These are phyloP conservation scores for Creontiades dilutus DNA, from an alignment of 2,888 invertebrate genomes.

Conservation along the genomic window DNA sequence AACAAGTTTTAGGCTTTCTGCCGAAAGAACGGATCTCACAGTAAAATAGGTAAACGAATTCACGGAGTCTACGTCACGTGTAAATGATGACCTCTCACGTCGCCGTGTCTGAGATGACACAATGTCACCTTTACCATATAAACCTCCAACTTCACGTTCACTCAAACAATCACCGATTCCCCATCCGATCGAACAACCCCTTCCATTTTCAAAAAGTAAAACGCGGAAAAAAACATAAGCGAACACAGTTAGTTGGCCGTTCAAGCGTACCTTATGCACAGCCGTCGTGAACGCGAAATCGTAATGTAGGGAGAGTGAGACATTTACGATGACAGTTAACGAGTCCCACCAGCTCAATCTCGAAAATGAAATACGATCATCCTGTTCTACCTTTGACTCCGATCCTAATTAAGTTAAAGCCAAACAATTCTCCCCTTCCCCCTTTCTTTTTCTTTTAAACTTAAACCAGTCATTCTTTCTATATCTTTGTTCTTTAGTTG, in stretches of 20 bases:
- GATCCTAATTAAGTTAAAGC: slow-evolving; percentile 39
- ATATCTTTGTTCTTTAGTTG: neutral
- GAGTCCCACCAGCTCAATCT: slow-evolving; percentile 35
- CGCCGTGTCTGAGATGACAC: too few species aligned
- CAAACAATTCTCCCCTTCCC: neutral
- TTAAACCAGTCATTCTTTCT: neutral
- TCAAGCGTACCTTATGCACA: neutral
- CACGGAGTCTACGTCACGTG: too few species aligned
- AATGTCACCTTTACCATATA: too few species aligned
- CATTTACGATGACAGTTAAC: slow-evolving; percentile 59
- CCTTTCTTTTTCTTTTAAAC: neutral
- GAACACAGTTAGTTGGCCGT: neutral
- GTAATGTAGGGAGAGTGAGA: slow-evolving; percentile 17
- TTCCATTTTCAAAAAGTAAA: too few species aligned
- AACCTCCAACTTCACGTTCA: too few species aligned
- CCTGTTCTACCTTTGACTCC: slow-evolving; percentile 32
- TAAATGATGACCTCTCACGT: too few species aligned
- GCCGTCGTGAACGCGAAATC: neutral
- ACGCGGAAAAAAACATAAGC: too few species aligned
- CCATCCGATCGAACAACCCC: too few species aligned
- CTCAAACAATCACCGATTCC: too few species aligned
- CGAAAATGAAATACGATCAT: slow-evolving; percentile 49
- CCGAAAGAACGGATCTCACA: too few species aligned
- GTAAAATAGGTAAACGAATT: too few species aligned
- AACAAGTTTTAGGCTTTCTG: too few species aligned